These are phyloP conservation scores for Adoxophyes honmai DNA, from an alignment of 1,140 invertebrate genomes.

Conservation along the genomic window DNA sequence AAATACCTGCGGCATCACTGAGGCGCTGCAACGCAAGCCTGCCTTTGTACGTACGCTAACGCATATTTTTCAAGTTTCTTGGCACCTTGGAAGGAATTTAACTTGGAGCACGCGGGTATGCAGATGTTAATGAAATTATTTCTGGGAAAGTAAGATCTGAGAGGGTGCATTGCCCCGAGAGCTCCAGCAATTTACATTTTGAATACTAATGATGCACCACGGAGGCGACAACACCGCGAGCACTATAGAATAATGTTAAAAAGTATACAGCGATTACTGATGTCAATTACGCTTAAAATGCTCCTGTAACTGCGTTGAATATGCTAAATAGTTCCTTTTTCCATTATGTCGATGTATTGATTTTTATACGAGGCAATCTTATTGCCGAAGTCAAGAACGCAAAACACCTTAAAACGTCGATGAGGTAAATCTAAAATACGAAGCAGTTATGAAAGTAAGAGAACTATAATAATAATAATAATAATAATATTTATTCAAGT, in stretches of 20 bases:
- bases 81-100: conserved; percentile 43
- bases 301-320: not conserved
- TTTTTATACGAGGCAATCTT: no score
- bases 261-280: conserved; percentile 49
- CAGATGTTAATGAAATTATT: conserved; percentile 71
- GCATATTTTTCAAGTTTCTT: conserved; percentile 22
- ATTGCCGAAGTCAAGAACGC: no score
- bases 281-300: conserved; percentile 3
- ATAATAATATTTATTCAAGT: no score
- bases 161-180: conserved; percentile 58
- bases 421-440: no score
- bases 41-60: not conserved
- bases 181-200: conserved; percentile 64
- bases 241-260: conserved; percentile 57
- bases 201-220: conserved; percentile 60
- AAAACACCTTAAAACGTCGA: no score
- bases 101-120: conserved; percentile 48
- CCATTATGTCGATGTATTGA: no score
- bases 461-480: no score
- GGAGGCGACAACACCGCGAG: conserved; percentile 43
- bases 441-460: no score
- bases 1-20: not conserved
- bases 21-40: not conserved
- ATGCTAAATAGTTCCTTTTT: no score
- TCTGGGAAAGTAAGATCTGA: conserved; percentile 64